phyloP scores from a whole-genome alignment of 2,888 invertebrate genomes.

The Ennomos fuscantarius region DNA sequence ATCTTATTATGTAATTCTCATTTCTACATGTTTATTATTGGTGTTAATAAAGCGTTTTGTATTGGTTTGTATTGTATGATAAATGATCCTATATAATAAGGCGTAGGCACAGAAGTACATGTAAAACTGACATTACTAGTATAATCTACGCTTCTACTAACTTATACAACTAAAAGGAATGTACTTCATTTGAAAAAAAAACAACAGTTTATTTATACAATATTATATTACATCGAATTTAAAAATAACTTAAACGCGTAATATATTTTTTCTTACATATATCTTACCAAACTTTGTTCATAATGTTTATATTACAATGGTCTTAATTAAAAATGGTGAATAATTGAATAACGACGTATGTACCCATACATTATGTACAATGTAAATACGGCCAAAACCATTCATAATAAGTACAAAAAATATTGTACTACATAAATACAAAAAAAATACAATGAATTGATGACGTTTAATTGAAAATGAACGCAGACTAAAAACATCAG shows the following conservation, averaged over 20 bases:
- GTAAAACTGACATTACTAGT: conserved; percentile 16
- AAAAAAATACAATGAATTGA: no score
- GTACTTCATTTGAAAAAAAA: conserved; percentile 21
- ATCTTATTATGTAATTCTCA: no score
- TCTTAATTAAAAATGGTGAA: conserved; percentile 18
- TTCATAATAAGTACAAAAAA: no score
- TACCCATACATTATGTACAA: conserved; percentile 1
- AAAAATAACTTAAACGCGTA: conserved; percentile 65
- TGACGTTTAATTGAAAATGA: no score
- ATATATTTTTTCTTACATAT: conserved; percentile 54
- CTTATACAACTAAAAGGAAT: no score
- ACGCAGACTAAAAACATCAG: no score
- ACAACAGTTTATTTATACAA: conserved; percentile 44
- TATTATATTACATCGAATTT: conserved; percentile 70
- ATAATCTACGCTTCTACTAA: no score
- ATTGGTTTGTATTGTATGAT: no score
- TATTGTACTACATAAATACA: no score
- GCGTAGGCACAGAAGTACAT: conserved; percentile 16
- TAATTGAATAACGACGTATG: conserved; percentile 8
- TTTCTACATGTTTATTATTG: no score
- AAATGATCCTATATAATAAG: no score
- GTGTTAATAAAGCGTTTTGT: no score
- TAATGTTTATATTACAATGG: conserved; percentile 35
- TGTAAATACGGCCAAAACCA: background rate
- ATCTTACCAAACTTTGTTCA: conserved; percentile 69